Evolutionary conservation across 92 coral and sea anemone genomes (phyloP).

Genomic region (Isaurus tuberculatus): DNA sequence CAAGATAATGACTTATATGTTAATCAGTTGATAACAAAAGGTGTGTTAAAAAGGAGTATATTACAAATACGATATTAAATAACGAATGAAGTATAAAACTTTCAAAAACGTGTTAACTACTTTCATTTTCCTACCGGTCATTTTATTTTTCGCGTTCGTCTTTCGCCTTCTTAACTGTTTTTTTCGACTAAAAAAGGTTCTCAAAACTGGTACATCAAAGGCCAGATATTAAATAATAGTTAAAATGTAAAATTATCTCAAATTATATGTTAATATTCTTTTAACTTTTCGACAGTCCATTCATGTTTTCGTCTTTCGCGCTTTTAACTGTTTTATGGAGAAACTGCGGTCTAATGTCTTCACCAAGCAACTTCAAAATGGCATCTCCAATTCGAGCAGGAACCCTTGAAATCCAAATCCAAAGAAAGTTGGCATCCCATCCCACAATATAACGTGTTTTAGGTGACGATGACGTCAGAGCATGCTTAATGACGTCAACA

Average conservation of each 20-base stretch:
- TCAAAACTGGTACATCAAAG: too few species aligned
- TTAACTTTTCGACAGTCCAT: neutral
- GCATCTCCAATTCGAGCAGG: conserved; percentile 81
- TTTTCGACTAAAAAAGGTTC: too few species aligned
- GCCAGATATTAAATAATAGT: too few species aligned
- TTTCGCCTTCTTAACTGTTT: too few species aligned
- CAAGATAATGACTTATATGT: too few species aligned
- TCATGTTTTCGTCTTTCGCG: conserved; percentile 2
- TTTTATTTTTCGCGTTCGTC: too few species aligned
- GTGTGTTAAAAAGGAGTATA: too few species aligned
- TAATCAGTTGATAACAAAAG: too few species aligned
- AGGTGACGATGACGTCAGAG: conserved; percentile 85
- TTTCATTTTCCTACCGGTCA: too few species aligned
- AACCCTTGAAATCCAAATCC: conserved; percentile 93
- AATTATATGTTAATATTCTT: neutral
- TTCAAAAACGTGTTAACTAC: too few species aligned
- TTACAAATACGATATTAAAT: too few species aligned
- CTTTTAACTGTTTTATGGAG: neutral
- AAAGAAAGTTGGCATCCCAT: conserved; percentile 84
- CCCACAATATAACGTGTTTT: conserved; percentile 88
- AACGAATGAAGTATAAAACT: too few species aligned
- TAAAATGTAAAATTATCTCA: neutral
- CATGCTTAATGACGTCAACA: conserved; percentile 75
- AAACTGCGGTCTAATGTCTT: conserved; percentile 60
- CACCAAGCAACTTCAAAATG: conserved; percentile 67